Conservation (phyloP, 2,797 vertebrate genomes). For the Euthynnus affinis region DNA sequence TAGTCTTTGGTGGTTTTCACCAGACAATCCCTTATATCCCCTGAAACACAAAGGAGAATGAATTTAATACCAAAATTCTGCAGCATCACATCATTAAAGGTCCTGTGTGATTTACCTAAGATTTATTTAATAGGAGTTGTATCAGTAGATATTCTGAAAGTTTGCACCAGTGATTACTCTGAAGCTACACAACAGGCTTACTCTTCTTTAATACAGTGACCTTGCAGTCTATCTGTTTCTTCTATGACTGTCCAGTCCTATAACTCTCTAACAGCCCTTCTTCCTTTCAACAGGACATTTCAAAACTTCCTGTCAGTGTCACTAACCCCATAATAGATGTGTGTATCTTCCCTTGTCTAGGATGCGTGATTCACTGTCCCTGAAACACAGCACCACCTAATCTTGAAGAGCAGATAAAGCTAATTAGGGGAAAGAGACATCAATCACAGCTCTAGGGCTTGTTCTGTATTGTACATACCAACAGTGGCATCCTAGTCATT, state of each 20-base stretch:
- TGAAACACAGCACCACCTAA: conserved; percentile 81
- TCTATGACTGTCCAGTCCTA: background rate
- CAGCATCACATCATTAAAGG: background rate
- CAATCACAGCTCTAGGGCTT: conserved; percentile 78
- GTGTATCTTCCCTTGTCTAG: conserved; percentile 79
- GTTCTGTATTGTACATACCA: conserved; percentile 62
- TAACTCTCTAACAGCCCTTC: conserved; percentile 31
- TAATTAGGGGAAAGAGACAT: conserved; percentile 85
- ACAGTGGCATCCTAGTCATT: conserved; percentile 80
- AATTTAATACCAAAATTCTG: background rate
- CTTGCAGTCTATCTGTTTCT: background rate
- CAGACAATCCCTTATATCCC: background rate
- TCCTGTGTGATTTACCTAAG: background rate
- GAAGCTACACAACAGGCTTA: background rate
- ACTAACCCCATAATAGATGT: conserved; percentile 73
- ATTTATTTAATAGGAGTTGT: background rate
- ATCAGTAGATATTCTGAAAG: background rate
- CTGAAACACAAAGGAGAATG: background rate
- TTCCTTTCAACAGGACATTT: conserved; percentile 63
- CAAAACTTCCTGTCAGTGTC: conserved; percentile 70
- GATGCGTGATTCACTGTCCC: conserved; percentile 72
- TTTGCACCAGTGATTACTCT: background rate
- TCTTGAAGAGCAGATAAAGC: conserved; percentile 86
- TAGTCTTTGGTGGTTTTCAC: background rate
- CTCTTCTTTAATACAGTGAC: background rate